phyloP scores from a whole-genome alignment of 2,113 vertebrate species.

The Rhodinocichla rosea region DNA sequence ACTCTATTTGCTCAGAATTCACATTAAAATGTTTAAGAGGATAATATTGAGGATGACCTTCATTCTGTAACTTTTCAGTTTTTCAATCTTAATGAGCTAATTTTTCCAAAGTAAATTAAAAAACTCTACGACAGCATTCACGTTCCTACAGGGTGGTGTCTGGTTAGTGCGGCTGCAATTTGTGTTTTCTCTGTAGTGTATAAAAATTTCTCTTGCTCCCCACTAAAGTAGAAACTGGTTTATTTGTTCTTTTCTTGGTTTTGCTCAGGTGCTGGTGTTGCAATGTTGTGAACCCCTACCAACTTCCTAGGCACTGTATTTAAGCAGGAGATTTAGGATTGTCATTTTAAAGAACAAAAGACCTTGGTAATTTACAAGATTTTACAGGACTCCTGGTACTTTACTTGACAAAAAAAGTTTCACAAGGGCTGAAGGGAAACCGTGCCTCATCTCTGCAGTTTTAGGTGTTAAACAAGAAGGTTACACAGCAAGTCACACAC shows the following conservation, averaged over 20 bases:
- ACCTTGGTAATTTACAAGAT: not conserved
- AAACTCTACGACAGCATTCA: not conserved
- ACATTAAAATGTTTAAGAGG: conserved; percentile 25
- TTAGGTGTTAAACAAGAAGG: not conserved
- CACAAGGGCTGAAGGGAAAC: not conserved
- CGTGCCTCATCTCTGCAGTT: not conserved
- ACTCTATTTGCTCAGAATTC: not conserved
- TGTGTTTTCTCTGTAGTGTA: not conserved
- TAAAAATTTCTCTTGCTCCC: not conserved
- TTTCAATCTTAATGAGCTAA: conserved; percentile 43
- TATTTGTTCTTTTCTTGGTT: not conserved
- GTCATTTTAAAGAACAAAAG: not conserved
- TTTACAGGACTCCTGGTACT: not conserved
- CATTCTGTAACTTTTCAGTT: conserved; percentile 1
- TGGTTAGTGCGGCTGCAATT: not conserved
- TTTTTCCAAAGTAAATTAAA: conserved; percentile 48
- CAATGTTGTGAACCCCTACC: not conserved
- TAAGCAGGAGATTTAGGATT: not conserved
- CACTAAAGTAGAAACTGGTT: not conserved
- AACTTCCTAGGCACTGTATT: not conserved
- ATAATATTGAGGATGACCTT: conserved; percentile 25
- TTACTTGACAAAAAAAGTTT: not conserved
- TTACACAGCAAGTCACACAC: not conserved
- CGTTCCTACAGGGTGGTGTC: not conserved
- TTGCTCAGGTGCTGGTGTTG: not conserved